Conservation (phyloP, 1,140 invertebrate species). For the Lepeophtheirus salmonis region DNA sequence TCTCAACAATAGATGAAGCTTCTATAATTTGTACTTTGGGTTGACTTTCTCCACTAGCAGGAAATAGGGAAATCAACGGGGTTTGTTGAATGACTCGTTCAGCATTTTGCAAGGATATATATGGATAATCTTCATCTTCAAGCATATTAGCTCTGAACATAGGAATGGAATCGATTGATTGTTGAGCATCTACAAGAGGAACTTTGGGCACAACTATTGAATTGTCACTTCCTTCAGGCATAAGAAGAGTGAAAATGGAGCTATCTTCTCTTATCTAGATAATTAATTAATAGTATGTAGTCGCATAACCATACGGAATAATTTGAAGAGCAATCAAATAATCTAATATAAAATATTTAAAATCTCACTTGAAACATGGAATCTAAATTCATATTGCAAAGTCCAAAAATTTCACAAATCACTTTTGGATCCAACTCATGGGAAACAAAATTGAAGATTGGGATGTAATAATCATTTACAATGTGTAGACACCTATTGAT, state of each 20-base stretch:
- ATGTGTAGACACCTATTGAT: constrained; percentile 38
- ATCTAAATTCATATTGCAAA: constrained; percentile 37
- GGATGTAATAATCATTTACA: constrained; percentile 50
- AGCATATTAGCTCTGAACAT: too few relatives aligned
- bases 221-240: neutral
- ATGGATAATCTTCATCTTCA: neutral
- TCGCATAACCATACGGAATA: neutral
- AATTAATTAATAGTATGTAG: too few relatives aligned
- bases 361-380: neutral
- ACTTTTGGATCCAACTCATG: constrained; percentile 43
- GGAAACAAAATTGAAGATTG: constrained; percentile 35
- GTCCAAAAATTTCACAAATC: constrained; percentile 45
- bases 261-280: neutral
- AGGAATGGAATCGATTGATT: neutral
- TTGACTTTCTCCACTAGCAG: neutral
- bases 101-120: neutral
- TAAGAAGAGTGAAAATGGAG: neutral
- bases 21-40: neutral
- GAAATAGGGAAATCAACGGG: neutral
- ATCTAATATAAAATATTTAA: neutral
- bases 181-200: too few relatives aligned
- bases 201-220: too few relatives aligned
- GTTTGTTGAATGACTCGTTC: neutral
- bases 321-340: neutral
- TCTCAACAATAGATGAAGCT: neutral